Evolutionary conservation across 2,113 vertebrate species (phyloP).

Genomic region (Lethenteron reissneri): DNA sequence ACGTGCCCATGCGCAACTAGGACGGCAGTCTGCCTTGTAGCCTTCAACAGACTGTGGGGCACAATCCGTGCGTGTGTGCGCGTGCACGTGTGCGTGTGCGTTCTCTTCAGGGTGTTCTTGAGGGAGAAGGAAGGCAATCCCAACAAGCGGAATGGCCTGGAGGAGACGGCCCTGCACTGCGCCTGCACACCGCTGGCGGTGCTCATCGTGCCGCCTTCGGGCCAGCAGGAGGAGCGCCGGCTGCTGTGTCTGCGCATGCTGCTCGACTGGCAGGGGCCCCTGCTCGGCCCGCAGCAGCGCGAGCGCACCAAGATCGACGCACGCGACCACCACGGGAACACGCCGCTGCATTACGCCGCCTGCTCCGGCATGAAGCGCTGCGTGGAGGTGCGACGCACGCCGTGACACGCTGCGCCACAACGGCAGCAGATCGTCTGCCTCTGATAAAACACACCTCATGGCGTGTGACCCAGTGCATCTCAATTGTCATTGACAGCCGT

Average conservation of each 20-base stretch:
- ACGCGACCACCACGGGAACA: constrained; percentile 82
- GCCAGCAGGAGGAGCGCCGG: not conserved
- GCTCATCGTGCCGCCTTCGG: constrained; percentile 50
- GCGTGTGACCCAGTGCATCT: too few species aligned
- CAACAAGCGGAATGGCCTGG: constrained; percentile 88
- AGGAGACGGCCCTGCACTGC: constrained; percentile 83
- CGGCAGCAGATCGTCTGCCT: too few species aligned
- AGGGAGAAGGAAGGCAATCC: constrained; percentile 85
- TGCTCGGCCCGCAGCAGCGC: constrained; percentile 75
- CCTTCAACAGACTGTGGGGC: not conserved
- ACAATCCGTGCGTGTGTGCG: not conserved
- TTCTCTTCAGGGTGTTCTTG: constrained; percentile 51
- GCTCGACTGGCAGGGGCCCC: constrained; percentile 80
- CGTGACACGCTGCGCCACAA: too few species aligned
- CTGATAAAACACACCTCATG: too few species aligned
- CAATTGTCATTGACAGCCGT: too few species aligned
- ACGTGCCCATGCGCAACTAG: not conserved
- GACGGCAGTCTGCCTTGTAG: too few species aligned
- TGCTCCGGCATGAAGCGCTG: constrained; percentile 96
- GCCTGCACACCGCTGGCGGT: constrained; percentile 66
- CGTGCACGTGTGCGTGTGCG: not conserved
- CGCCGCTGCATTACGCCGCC: constrained; percentile 75
- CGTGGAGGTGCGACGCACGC: constrained; percentile 44
- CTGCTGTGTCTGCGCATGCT: constrained; percentile 54
- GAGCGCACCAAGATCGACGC: constrained; percentile 67